These are phyloP conservation scores for Agrochola litura DNA, from an alignment of 2,888 invertebrate genomes.

Conservation along the genomic window DNA sequence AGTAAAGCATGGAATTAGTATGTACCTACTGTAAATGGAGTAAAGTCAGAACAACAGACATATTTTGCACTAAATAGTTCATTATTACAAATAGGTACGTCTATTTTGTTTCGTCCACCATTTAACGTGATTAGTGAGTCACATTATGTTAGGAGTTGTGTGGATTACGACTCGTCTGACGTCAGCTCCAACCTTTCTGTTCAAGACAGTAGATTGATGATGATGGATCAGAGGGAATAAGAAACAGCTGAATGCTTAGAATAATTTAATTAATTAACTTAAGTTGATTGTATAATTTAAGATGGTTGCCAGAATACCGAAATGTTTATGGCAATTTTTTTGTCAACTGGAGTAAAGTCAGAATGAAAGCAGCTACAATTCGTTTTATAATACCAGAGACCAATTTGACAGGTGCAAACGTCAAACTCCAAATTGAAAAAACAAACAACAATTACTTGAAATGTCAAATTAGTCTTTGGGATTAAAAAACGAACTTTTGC, in stretches of 20 bases:
- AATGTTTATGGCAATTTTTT: background rate
- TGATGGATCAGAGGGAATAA: slow-evolving; percentile 15
- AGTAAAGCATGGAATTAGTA: background rate
- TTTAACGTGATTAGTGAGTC: slow-evolving; percentile 33
- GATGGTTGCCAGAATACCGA: background rate
- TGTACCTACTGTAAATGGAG: too few relatives aligned
- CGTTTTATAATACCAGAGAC: too few relatives aligned
- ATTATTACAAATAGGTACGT: slow-evolving; percentile 9
- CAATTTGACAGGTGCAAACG: too few relatives aligned
- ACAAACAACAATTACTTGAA: too few relatives aligned
- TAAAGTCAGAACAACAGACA: background rate
- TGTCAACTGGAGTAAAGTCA: background rate
- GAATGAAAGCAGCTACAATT: background rate
- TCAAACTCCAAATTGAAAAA: too few relatives aligned
- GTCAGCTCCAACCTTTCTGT: slow-evolving; percentile 36
- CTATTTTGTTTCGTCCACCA: slow-evolving; percentile 4
- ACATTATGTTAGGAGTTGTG: slow-evolving; percentile 34
- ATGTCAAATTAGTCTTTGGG: too few relatives aligned
- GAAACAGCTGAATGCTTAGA: background rate
- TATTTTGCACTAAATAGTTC: background rate
- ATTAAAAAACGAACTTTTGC: too few relatives aligned
- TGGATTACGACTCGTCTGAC: slow-evolving; percentile 24
- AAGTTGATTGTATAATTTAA: background rate
- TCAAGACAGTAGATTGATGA: slow-evolving; percentile 39
- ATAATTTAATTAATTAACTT: slow-evolving; percentile 7